Evolutionary conservation across 2,113 vertebrate species (phyloP), one percentile per base, ranked within the genome.

Genomic region (Paralichthys olivaceus): DNA sequence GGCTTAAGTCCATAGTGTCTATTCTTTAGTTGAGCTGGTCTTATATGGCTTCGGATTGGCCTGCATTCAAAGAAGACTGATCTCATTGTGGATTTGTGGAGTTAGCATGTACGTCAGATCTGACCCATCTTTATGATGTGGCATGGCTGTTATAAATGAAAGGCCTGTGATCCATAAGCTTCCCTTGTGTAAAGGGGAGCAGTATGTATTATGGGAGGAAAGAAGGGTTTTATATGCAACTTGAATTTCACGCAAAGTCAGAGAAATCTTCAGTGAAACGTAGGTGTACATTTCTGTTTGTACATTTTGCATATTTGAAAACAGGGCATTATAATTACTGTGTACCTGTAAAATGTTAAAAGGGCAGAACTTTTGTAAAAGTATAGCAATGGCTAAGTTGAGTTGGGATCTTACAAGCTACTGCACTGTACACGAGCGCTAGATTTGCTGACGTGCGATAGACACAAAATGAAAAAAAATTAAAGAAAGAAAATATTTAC

Each of bases 121-220:
- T 59, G 63, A 74, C 40, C 71, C 37, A 17, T 61, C 53, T 62
- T 78, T 62, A 66, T 67, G 54, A 65, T 72, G 63, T 49, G 60
- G 64, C 12, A 19, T 28, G 60, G 60, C 56, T 65, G 45, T 53
- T 40, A 40, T 26, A 54, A 65, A 54, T 32, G 7, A 57, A 63
- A 29, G 47, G 58, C 37, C 29, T 23, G 29, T n/a, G 19, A 4
- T 63, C 53, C 43, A 53, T 70, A 20, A 60, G 20, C 72, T 64
- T 11, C 26, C 8, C 19, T 20, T 57, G 11, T 20, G 15, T 29
- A 34, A 23, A 55, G n/a, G 59, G 20, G 7, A 14, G 13, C 22
- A 58, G 51, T 13, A 22, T 58, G 1, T 76, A 13, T 54, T 40
- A 13, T 34, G 12, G 51, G 2, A 47, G 20, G 14, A 40, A 14